Conservation (phyloP, 2,888 invertebrate species). For the Orchesellides sinensis region DNA sequence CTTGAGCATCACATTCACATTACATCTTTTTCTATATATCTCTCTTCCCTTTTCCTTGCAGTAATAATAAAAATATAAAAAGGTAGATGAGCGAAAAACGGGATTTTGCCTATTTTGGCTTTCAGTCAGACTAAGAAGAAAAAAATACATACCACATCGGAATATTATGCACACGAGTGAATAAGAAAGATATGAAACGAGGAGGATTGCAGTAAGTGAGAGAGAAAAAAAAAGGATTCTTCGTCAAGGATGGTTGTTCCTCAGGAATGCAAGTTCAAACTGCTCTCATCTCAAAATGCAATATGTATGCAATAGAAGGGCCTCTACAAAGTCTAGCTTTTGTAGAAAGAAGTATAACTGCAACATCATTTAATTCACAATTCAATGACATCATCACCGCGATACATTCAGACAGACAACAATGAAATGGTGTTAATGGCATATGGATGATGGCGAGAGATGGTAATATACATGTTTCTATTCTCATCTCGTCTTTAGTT, state of each 20-base stretch:
- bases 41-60: neutral
- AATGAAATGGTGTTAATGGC: slow-evolving; percentile 67
- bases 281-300: slow-evolving; percentile 48
- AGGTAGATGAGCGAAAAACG: slow-evolving; percentile 62
- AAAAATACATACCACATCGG: neutral
- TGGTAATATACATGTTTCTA: slow-evolving; percentile 53
- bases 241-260: slow-evolving; percentile 65
- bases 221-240: slow-evolving; percentile 50
- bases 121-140: slow-evolving; percentile 15
- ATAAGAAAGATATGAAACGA: slow-evolving; percentile 31
- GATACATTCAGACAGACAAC: slow-evolving; percentile 59
- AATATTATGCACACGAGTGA: slow-evolving; percentile 12
- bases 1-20: slow-evolving; percentile 32
- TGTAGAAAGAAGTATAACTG: slow-evolving; percentile 2
- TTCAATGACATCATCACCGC: slow-evolving; percentile 36
- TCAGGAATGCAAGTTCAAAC: slow-evolving; percentile 65
- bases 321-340: slow-evolving; percentile 1
- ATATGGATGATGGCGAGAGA: no score
- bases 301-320: no score
- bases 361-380: slow-evolving; percentile 57
- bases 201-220: no score
- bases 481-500: no score
- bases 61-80: slow-evolving; percentile 2
- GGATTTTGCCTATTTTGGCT: slow-evolving; percentile 62
- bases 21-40: neutral